A percentile compares a stretch with the other conserved stretches of the same genome.
Conservation (phyloP, 2,113 vertebrate species). For the Gymnogyps californianus region DNA sequence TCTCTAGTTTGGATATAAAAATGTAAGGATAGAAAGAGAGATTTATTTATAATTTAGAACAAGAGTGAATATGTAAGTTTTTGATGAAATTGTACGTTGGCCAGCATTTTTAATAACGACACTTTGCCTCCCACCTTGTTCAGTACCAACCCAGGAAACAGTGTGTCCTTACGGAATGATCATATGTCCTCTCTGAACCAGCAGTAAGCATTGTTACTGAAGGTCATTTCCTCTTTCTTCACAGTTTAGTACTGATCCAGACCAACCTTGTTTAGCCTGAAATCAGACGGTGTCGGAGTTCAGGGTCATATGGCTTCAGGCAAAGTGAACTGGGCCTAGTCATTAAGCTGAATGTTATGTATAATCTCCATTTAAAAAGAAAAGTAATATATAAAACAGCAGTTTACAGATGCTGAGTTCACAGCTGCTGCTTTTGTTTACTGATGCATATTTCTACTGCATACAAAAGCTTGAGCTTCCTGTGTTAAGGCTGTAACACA, state of each 20-base stretch:
- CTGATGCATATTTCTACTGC: neutral
- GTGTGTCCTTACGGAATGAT: neutral
- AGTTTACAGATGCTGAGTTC: neutral
- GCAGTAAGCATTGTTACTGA: neutral
- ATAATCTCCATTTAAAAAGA: neutral
- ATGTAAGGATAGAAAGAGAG: neutral
- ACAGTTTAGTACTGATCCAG: neutral
- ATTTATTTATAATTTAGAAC: neutral
- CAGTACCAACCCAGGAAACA: neutral
- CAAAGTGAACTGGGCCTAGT: neutral
- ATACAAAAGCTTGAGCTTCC: neutral
- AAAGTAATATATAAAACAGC: neutral
- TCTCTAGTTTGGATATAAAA: neutral
- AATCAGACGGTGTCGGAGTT: neutral
- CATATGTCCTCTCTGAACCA: neutral
- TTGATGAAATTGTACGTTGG: neutral
- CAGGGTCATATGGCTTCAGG: neutral
- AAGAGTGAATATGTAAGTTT: neutral
- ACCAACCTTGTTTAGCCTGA: neutral
- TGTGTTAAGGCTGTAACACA: neutral
- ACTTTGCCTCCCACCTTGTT: neutral
- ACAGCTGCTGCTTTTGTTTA: slow-evolving; percentile 6
- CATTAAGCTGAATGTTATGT: neutral
- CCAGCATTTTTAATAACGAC: neutral
- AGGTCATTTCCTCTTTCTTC: slow-evolving; percentile 20